These are phyloP conservation scores for Drosophila pruinosa DNA, from an alignment of 1,140 invertebrate species.

Conservation along the genomic window DNA sequence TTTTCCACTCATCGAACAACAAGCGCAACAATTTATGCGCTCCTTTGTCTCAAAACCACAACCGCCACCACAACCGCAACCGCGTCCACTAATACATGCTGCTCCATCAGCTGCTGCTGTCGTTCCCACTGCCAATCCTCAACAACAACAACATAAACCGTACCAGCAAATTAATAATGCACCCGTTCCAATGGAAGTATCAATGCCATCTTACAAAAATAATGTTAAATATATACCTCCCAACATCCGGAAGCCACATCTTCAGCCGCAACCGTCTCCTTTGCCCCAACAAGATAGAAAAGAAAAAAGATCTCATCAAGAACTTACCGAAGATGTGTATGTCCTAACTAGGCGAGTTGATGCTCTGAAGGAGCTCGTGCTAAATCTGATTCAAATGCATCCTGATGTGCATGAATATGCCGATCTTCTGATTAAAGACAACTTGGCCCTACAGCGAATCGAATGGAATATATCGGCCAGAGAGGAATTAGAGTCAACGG, in stretches of 20 bases:
- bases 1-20: conserved; percentile 16
- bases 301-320: conserved; percentile 27
- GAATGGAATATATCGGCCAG: too few relatives aligned
- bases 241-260: too few relatives aligned
- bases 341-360: conserved; percentile 28
- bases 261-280: too few relatives aligned
- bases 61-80: neutral
- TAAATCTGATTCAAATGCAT: conserved; percentile 33
- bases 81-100: conserved; percentile 1
- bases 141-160: too few relatives aligned
- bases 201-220: too few relatives aligned
- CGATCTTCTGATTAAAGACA: conserved; percentile 40
- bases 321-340: conserved; percentile 9
- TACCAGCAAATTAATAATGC: too few relatives aligned
- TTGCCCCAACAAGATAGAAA: conserved; percentile 1
- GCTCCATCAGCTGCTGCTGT: neutral
- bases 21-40: conserved; percentile 30
- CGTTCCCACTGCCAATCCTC: too few relatives aligned
- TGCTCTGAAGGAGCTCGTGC: conserved; percentile 55
- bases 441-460: conserved; percentile 47
- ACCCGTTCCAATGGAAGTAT: too few relatives aligned
- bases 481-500: conserved; percentile 17
- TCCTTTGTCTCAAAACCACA: conserved; percentile 9
- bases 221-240: too few relatives aligned
- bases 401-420: conserved; percentile 50